Conservation (phyloP, 2,888 invertebrate species). For the Phyllotreta striolata region DNA sequence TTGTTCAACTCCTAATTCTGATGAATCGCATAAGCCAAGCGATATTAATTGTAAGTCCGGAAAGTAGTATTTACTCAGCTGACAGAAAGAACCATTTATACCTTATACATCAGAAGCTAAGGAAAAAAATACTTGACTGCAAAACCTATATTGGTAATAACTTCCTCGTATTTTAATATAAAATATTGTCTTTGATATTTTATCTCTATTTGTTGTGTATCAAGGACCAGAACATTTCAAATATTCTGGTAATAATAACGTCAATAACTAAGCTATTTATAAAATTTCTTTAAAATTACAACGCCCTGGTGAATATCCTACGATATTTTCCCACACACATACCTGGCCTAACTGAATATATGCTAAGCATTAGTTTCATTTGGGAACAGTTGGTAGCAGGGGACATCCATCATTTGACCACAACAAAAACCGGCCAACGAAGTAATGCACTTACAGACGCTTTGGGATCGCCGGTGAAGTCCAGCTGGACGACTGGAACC, state of each 20-base stretch:
- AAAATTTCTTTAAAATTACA: no score
- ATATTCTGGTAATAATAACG: no score
- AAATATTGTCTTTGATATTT: no score
- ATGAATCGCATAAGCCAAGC: slow-evolving; percentile 25
- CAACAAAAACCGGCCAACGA: slow-evolving; percentile 53
- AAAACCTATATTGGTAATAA: no score
- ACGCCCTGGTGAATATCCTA: slow-evolving; percentile 3
- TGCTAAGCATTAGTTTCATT: slow-evolving; percentile 55
- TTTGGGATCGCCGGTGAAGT: slow-evolving; percentile 21
- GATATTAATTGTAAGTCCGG: slow-evolving; percentile 25
- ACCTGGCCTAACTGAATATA: slow-evolving; percentile 51
- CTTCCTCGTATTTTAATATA: no score
- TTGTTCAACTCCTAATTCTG: slow-evolving; percentile 27
- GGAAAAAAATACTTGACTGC: neutral
- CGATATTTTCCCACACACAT: slow-evolving; percentile 43
- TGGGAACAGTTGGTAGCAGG: slow-evolving; percentile 56
- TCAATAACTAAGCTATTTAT: no score
- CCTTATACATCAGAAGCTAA: neutral
- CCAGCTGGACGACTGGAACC: slow-evolving; percentile 52
- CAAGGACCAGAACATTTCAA: no score
- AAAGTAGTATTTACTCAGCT: slow-evolving; percentile 10
- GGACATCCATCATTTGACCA: slow-evolving; percentile 59
- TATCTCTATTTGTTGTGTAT: no score
- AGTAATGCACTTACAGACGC: neutral
- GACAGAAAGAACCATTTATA: no score